Evolutionary conservation across 1,140 invertebrate species (phyloP), one percentile per base, ranked within the genome.

Genomic region (Arion vulgaris): DNA sequence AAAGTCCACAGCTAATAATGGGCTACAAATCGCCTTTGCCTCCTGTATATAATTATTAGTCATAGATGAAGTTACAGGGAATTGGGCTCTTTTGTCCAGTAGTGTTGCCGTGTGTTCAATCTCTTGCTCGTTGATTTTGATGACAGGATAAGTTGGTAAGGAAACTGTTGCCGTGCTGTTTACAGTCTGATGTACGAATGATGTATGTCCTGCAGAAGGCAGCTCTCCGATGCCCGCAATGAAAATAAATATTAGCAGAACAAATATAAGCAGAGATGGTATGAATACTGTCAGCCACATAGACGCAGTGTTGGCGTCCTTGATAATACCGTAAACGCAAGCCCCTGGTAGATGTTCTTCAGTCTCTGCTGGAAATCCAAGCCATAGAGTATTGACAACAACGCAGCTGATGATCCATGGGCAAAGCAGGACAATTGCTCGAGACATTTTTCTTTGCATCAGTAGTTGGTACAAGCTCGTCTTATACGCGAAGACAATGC

Each of bases 281-380:
- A 86, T 36, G 57, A 83, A 86, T 32, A 86, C 71, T 26, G 82
- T 84, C 23, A 84, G 41, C 62, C 84, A 72, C 0, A 66, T 82
- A 0, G 83, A 84, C 11, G 83, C 81, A 36, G 51, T 32, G 34
- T 78, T 72, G 32, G 85, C 85, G 15, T 66, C 68, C 28, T 72
- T 62, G n/a, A 74, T 83, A 34, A 86, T 83, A 11, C 83, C 85
- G 72, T 86, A 86, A 32, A 86, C 57, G 62, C 85, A 86, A 19
- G 84, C 19, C 17, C 71, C 78, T 32, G 71, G 76, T 0, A 72
- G 62, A 7, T 82, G 81, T 78, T 80, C 73, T 13, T 39, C 36
- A 32, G 28, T 17, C 19, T 66, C 19, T 9, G 41, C 75, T 13
- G 83, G 80, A 15, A 77, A 77, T 23, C 79, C 71, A n/a, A 86